Evolutionary conservation across 30 jellyfish, hydroid and myxozoan species (phyloP).

Genomic region (Aurelia sp.): DNA sequence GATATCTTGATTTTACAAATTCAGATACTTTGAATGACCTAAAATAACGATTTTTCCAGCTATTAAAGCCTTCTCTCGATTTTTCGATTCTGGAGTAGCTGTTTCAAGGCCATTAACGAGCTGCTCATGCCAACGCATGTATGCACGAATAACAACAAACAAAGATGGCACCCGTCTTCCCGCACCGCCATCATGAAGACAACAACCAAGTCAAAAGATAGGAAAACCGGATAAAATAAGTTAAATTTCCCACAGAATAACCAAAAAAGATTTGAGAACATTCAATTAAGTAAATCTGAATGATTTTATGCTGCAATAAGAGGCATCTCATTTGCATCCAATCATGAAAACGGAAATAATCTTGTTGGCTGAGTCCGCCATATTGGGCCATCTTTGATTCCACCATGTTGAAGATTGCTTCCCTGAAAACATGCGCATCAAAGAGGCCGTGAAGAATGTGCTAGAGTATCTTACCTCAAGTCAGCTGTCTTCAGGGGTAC

Average conservation of each 20-base stretch:
- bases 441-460: background rate
- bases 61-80: too few species aligned
- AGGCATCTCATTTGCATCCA: background rate
- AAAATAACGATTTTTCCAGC: too few species aligned
- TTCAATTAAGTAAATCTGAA: background rate
- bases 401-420: slow-evolving; percentile 60
- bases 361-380: slow-evolving; percentile 49
- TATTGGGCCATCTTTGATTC: slow-evolving; percentile 84
- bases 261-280: background rate
- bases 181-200: slow-evolving; percentile 91
- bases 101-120: too few species aligned
- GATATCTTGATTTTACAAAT: too few species aligned
- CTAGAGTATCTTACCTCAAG: background rate
- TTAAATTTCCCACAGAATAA: background rate
- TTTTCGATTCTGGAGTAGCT: too few species aligned
- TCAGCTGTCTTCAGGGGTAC: background rate
- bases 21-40: too few species aligned
- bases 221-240: background rate
- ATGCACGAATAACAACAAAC: slow-evolving; percentile 18
- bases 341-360: background rate
- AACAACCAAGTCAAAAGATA: slow-evolving; percentile 10
- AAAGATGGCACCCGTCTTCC: slow-evolving; percentile 85
- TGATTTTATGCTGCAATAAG: background rate
- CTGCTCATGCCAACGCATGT: too few species aligned
- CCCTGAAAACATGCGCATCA: slow-evolving; percentile 56